These are phyloP conservation scores for Coregonus clupeaformis DNA, from an alignment of 2,113 vertebrate genomes.

Conservation along the genomic window DNA sequence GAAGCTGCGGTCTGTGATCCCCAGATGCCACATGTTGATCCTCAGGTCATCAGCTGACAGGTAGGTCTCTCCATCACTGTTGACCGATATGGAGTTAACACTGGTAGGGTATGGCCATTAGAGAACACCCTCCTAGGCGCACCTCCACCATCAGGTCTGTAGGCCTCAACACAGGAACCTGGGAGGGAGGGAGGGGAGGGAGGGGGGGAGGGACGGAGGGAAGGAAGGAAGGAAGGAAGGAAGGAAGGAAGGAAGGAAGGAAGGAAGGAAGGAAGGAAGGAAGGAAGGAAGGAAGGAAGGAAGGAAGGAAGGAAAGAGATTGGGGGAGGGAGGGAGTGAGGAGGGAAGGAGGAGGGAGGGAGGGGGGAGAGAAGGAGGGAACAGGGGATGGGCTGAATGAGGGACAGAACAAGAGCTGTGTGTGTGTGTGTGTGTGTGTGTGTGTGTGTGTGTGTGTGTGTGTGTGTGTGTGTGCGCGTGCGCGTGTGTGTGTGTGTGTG, in stretches of 20 bases:
- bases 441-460: too few relatives aligned
- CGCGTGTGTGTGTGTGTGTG: too few relatives aligned
- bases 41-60: conserved; percentile 93
- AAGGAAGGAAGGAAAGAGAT: too few relatives aligned
- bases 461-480: too few relatives aligned
- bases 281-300: too few relatives aligned
- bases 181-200: conserved; percentile 8
- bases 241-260: not conserved
- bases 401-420: not conserved
- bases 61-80: conserved; percentile 90
- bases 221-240: not conserved
- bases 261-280: too few relatives aligned
- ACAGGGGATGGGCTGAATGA: not conserved
- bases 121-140: conserved; percentile 87
- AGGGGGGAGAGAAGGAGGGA: not conserved
- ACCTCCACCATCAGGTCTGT: conserved; percentile 97
- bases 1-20: conserved; percentile 94
- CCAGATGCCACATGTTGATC: conserved; percentile 94
- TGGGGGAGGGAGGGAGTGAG: too few relatives aligned
- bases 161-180: conserved; percentile 88
- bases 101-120: conserved; percentile 93
- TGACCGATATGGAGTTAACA: conserved; percentile 94
- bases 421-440: conserved; percentile 11
- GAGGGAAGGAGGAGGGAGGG: not conserved
- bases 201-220: not conserved